phyloP scores from a whole-genome alignment of 1,140 invertebrate species.

The Leptinotarsa texana region DNA sequence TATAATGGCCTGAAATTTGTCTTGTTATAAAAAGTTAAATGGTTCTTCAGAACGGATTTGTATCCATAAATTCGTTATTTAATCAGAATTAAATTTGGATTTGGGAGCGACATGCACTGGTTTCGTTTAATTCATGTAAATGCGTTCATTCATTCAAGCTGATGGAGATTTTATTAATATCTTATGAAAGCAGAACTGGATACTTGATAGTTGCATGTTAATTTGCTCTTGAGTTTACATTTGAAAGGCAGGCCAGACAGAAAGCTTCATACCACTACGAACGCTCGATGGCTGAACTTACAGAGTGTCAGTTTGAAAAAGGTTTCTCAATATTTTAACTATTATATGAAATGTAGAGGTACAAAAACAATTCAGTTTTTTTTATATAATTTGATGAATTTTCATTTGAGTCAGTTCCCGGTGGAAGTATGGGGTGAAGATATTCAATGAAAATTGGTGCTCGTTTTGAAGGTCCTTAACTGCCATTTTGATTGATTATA shows the following conservation, averaged over 20 bases:
- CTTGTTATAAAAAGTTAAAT: constrained; percentile 22
- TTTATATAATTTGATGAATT: no score
- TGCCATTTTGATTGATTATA: no score
- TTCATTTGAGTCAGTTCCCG: no score
- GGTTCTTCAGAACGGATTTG: constrained; percentile 11
- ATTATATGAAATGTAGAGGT: no score
- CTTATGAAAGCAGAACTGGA: neutral
- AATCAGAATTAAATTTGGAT: constrained; percentile 23
- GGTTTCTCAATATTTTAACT: no score
- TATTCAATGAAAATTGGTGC: no score
- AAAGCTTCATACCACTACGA: no score
- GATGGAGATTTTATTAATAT: constrained; percentile 20
- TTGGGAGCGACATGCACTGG: constrained; percentile 4
- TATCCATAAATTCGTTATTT: constrained; percentile 4
- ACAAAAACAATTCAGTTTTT: no score
- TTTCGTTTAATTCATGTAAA: constrained; percentile 18
- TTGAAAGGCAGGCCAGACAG: neutral
- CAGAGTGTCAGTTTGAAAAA: no score
- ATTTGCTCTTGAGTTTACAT: constrained; percentile 3
- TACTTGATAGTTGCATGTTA: constrained; percentile 14
- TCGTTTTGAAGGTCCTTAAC: no score
- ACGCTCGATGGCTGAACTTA: no score
- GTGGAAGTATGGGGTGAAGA: no score
- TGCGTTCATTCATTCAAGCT: neutral
- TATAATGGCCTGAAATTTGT: constrained; percentile 23